Evolutionary conservation across 1,140 invertebrate species (phyloP), one percentile per base, ranked within the genome.

Genomic region (Zaprionus taronus): DNA sequence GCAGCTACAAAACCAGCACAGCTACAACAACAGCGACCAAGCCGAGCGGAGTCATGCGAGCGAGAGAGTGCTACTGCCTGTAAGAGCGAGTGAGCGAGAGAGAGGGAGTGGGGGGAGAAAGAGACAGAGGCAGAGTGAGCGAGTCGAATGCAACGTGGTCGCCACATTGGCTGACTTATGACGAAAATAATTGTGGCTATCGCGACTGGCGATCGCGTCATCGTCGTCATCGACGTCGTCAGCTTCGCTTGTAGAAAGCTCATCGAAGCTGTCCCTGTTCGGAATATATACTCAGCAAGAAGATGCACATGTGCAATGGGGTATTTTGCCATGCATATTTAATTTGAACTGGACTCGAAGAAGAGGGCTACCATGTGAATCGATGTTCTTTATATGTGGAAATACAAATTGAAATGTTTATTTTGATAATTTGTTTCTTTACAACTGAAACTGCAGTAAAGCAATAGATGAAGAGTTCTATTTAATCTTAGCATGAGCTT

Each of bases 121-220:
- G 47, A 47, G 49, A 24, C 28, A 36, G 61, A 24, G 71, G 49
- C 24, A 31, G 41, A 44, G 36, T 26, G 36, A 66, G 44, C 51
- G 68, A 71, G 70, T 51, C 51, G 72, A 70, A 63, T 80, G 72
- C 85, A 81, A 68, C 55, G 76, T 73, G 64, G 73, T 69, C 72
- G 86, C 86, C 85, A 90, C 81, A 85, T 90, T 90, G 86, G 85
- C 85, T 90, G 85, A 90, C 85, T 90, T 90, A 90, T 90, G 85
- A 91, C 79, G 85, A 91, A 90, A 90, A 90, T 90, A 90, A 90
- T 90, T 90, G 86, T 79, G 74, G 79, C 79, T 85, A 81, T 85
- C 66, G 80, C 78, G 73, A 76, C 85, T 81, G 72, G 86, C 86
- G 79, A 90, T 91, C 85, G 85, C 85, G 85, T 89, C 85, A 89